phyloP scores from a whole-genome alignment of 2,888 invertebrate genomes.

The Brassicogethes aeneus region DNA sequence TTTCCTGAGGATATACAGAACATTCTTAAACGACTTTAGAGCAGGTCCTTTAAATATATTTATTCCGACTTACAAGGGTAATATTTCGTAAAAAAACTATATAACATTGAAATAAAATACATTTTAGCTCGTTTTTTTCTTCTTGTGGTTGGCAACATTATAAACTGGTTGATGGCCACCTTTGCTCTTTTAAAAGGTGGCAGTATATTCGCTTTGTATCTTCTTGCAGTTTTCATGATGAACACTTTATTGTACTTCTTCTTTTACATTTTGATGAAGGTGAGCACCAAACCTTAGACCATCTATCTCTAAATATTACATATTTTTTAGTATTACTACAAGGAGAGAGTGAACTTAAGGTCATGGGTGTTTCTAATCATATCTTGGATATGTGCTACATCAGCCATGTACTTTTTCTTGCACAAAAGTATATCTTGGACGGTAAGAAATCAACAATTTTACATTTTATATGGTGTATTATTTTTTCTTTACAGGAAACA shows the following conservation, averaged over 20 bases:
- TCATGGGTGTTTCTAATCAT: slow-evolving; percentile 56
- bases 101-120: not conserved
- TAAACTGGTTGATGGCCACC: slow-evolving; percentile 57
- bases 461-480: slow-evolving; percentile 7
- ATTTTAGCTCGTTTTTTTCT: slow-evolving; percentile 45
- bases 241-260: slow-evolving; percentile 72
- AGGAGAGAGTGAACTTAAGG: slow-evolving; percentile 54
- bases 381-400: slow-evolving; percentile 56
- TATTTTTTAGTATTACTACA: slow-evolving; percentile 47
- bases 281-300: slow-evolving; percentile 29
- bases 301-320: slow-evolving; percentile 3
- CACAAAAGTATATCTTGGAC: slow-evolving; percentile 62
- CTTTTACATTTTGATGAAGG: slow-evolving; percentile 81
- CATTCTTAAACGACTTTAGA: slow-evolving; percentile 36
- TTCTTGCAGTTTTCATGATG: slow-evolving; percentile 70
- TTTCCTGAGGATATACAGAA: slow-evolving; percentile 25
- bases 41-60: slow-evolving; percentile 39
- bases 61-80: slow-evolving; percentile 40
- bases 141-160: slow-evolving; percentile 51
- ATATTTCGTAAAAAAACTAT: not conserved
- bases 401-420: slow-evolving; percentile 65
- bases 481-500: slow-evolving; percentile 43
- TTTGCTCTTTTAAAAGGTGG: slow-evolving; percentile 55
- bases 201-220: slow-evolving; percentile 69
- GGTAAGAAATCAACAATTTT: slow-evolving; percentile 33